Base-by-base conservation (phyloP, 2,888 invertebrate genomes). In the Acrocera orbiculus region DNA sequence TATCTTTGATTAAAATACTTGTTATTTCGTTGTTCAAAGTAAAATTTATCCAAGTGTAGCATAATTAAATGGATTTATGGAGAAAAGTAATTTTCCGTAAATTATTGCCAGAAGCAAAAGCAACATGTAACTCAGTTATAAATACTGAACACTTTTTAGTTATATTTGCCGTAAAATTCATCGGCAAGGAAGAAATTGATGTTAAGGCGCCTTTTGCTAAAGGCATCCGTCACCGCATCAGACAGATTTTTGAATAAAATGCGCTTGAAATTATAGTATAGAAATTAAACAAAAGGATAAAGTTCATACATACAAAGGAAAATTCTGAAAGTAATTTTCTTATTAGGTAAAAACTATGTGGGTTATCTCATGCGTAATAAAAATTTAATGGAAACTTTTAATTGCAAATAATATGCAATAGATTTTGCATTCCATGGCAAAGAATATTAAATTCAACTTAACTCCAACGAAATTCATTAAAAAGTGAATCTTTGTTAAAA, bases 21-120 rank as follows among this genome's bases (percentile, higher is more conserved):
- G 33, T 33, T 27, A 33, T 33, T 33, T 33, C 33, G 27, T 27
- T 20, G 33, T 33, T 27, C 33, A 33, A 33, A 33, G 33, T 27
- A 27, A 26, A 33, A 33, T 33, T 33, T 26, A 33, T 33, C 27
- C 27, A 27, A 33, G 33, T 33, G 33, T 26, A 33, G 27, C 33
- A 27, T 33, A 33, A 33, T 33, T 33, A 33, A 33, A 33, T 33
- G 33, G 33, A 27, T 33, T 33, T 33, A 33, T 33, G 33, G 33
- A 13, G 33, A 33, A 27, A 33, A 33, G 33, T 33, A 33, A 33
- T 33, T 33, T 33, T 33, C 33, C 27, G 27, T 26, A 33, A 33
- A 33, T 33, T 27, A 33, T 33, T 33, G 27, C 33, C 27, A 27
- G 26, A 26, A 27, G 26, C 27, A 19, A 27, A 26, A 33, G 33